Evolutionary conservation across 2,113 vertebrate genomes (phyloP).

Genomic region (Aptenodytes forsteri): DNA sequence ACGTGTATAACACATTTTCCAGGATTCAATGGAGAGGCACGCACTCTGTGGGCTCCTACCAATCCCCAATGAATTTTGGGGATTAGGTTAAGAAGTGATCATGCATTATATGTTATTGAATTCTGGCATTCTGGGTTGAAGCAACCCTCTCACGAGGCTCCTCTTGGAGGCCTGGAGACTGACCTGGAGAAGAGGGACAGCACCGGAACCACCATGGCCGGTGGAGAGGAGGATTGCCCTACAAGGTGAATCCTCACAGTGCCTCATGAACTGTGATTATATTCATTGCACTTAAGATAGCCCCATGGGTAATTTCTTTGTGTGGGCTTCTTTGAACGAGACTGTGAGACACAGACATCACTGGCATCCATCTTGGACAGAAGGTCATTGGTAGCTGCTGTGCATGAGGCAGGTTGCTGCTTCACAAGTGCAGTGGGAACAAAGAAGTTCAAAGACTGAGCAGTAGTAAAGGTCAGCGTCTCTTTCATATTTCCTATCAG

Average conservation of each 20-base stretch:
- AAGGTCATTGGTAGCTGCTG: not conserved
- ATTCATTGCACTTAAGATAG: not conserved
- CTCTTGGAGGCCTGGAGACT: not conserved
- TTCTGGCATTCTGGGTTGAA: not conserved
- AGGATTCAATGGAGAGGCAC: not conserved
- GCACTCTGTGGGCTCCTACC: not conserved
- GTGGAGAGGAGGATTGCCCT: not conserved
- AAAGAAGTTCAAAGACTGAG: not conserved
- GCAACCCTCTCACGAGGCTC: not conserved
- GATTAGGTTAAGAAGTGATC: not conserved
- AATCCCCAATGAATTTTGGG: not conserved
- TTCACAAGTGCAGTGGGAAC: not conserved
- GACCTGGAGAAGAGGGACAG: not conserved
- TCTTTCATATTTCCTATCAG: not conserved
- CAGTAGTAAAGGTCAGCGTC: not conserved
- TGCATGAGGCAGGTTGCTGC: not conserved
- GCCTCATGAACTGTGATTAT: not conserved
- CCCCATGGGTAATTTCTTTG: not conserved
- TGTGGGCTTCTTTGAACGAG: not conserved
- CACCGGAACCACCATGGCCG: accelerated
- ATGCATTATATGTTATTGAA: not conserved
- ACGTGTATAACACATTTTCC: not conserved
- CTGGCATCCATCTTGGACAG: not conserved
- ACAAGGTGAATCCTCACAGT: accelerated
- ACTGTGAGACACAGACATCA: accelerated